Percentiles rank a stretch among this genome's conserved stretches.
phyloP scores from a whole-genome alignment of 2,797 vertebrate genomes.

The Crypturellus tataupa region DNA sequence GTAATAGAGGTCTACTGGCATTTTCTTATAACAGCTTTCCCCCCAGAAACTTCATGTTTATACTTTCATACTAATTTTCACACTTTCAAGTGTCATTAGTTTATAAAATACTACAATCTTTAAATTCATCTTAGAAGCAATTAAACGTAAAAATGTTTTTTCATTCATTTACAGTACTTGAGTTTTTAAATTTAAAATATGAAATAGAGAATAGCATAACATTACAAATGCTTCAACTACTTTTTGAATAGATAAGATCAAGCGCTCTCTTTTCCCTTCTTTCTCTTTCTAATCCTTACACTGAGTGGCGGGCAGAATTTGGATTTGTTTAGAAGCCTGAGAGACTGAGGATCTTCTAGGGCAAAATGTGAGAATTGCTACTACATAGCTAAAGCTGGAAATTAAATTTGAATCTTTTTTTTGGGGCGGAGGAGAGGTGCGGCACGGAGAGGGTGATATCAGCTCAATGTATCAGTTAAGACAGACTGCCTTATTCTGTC shows the following conservation, averaged over 20 bases:
- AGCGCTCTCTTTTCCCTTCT: not conserved
- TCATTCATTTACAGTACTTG: not conserved
- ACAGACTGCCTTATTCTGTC: slow-evolving; percentile 56
- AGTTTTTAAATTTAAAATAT: not conserved
- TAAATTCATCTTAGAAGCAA: not conserved
- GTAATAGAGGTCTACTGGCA: not conserved
- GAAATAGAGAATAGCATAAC: not conserved
- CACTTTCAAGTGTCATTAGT: not conserved
- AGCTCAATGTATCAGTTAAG: slow-evolving; percentile 66
- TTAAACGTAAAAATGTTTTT: not conserved
- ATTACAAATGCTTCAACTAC: not conserved
- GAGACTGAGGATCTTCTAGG: slow-evolving; percentile 16
- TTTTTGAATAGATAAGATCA: not conserved
- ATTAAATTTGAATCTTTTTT: slow-evolving; percentile 41
- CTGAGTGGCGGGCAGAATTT: not conserved
- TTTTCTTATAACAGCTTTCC: not conserved
- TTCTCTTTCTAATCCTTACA: not conserved
- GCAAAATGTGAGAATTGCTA: not conserved
- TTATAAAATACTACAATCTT: not conserved
- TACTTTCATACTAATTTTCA: not conserved
- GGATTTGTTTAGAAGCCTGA: slow-evolving; percentile 30
- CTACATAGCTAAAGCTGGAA: slow-evolving; percentile 53
- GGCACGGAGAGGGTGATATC: not conserved
- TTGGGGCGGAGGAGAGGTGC: no score
- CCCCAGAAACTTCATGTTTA: not conserved